phyloP scores from a whole-genome alignment of 2,113 vertebrate species.

The Hymenochirus boettgeri region DNA sequence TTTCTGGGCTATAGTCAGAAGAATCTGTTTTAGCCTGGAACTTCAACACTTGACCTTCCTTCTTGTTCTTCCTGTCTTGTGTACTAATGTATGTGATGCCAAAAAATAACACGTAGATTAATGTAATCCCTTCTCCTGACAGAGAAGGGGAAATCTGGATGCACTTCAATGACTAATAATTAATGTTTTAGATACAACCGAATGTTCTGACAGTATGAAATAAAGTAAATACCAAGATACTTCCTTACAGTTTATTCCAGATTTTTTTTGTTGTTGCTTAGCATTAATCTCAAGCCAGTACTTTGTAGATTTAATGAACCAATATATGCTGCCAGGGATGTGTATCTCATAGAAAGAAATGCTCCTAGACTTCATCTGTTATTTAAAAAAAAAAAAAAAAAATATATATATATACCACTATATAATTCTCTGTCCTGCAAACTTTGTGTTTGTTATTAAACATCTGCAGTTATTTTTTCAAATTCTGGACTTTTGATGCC shows the following conservation, averaged over 20 bases:
- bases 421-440: no score
- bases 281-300: constrained; percentile 27
- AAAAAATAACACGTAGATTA: no score
- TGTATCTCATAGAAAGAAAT: neutral
- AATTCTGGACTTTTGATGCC: no score
- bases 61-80: no score
- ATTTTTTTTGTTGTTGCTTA: neutral
- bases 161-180: constrained; percentile 17
- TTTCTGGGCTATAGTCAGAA: neutral
- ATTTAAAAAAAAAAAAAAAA: no score
- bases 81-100: no score
- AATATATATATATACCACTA: no score
- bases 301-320: constrained; percentile 5
- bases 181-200: constrained; percentile 9
- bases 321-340: neutral
- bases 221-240: constrained; percentile 10
- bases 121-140: neutral
- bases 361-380: neutral
- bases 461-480: no score
- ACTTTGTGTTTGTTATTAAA: no score
- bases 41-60: no score
- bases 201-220: neutral
- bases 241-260: neutral
- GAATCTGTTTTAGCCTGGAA: no score
- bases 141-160: constrained; percentile 2